Base-by-base conservation (phyloP, 2,888 invertebrate species). In the Auanema sp. region DNA sequence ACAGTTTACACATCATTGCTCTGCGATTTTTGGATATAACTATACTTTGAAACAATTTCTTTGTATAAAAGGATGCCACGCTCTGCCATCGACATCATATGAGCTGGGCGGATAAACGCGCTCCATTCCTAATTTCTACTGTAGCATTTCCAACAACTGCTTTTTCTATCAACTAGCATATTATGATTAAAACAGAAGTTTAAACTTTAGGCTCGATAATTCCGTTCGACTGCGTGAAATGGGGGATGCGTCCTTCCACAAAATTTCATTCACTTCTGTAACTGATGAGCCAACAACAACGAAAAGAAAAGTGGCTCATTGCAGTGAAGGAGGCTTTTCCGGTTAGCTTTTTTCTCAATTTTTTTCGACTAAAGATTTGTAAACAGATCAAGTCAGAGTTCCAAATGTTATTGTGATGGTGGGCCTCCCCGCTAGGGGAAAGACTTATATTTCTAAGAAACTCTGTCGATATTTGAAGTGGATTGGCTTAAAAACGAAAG, bases 341-440 rank as follows among this genome's bases (percentile, higher is more conserved):
- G 72, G 72, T 69, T 51, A 24, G 18, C 44, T 47, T n/a, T 43
- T 23, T 10, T n/a, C 8, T 25, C 10, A 18, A 2, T 16, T 23
- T 1, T 23, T 53, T 53, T 14, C 12, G 24, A 53, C 2, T 53
- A 33, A 1, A 6, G 24, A 58, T 12, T 16, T 58, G 18, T 52
- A 10, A 21, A 11, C 56, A 70, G 81, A 81, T 49, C 81, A 81
- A 66, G 80, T 81, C 11, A 78, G 81, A n/a, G 76, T 83, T 24
- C 93, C 93, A 0, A 94, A 95, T 86, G 96, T 98, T 72, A 97
- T 98, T 77, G 94, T 95, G 0, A 95, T 97, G 95, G 98, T 99
- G 51, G 98, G 98, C 1, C 87, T 99, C 80, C 98, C 98, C 12
- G 98, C 98, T 1, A 88, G 98, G 10, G 98, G 98, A 62, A 99